Evolutionary conservation across 2,888 invertebrate genomes (phyloP).

Genomic region (Iphiclides podalirius): DNA sequence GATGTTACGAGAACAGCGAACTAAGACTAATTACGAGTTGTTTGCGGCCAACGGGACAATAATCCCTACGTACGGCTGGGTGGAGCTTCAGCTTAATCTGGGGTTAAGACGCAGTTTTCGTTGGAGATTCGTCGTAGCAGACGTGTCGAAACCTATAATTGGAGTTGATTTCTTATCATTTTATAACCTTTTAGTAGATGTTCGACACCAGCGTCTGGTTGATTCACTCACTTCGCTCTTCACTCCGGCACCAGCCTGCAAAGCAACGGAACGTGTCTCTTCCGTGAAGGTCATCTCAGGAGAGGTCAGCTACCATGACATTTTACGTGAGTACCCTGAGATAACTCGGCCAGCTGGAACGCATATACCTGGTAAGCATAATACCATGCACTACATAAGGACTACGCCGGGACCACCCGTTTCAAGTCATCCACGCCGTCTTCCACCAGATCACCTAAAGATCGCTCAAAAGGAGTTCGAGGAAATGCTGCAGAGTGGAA

Average conservation of each 20-base stretch:
- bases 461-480: constrained; percentile 29
- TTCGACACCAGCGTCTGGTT: constrained; percentile 24
- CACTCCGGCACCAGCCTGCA: no score
- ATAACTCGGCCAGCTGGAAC: constrained; percentile 21
- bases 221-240: no score
- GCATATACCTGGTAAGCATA: constrained; percentile 7
- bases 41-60: no score
- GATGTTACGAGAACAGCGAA: no score
- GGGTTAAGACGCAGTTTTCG: constrained; percentile 21
- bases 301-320: background rate
- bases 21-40: no score
- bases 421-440: background rate
- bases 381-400: constrained; percentile 23
- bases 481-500: constrained; percentile 27
- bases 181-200: constrained; percentile 40
- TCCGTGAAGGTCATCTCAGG: no score
- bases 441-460: constrained; percentile 5
- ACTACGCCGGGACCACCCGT: background rate
- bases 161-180: constrained; percentile 42
- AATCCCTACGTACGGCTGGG: no score
- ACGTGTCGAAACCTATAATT: constrained; percentile 43
- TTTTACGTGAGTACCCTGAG: constrained; percentile 23
- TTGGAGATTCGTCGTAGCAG: constrained; percentile 42
- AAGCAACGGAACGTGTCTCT: no score
- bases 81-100: no score